Base-by-base conservation (phyloP, 1,140 invertebrate species). In the Triops longicaudatus region DNA sequence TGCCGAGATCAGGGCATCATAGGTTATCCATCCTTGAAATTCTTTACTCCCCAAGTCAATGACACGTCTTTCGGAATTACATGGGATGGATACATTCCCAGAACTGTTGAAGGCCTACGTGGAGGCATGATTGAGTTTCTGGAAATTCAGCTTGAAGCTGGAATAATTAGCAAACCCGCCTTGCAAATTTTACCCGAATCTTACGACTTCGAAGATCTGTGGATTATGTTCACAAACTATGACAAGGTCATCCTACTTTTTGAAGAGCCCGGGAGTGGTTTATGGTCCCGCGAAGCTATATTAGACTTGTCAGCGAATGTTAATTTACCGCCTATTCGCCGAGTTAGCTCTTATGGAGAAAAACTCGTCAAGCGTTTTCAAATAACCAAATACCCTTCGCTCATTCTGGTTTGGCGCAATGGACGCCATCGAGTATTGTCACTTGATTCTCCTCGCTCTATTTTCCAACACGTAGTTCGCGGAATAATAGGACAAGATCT, bases 1-100 rank as follows among this genome's bases (percentile, higher is more conserved):
- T 96, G 94, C 82, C 86, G 93, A 75, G 88, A 93, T 73, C 94
- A 92, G 84, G 93, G 94, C 82, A 89, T 98, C 44, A 91, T 92
- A 88, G 87, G 87, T 10, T 97, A 96, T 85, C 95, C 95, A 12
- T 91, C 91, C 1, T 81, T 97, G 12, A 88, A 90, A 79, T 92
- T 91, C 80, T 91, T 94, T 82, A 87, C 89, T 77, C 87, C 90
- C 50, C 85, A 88, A 78, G 89, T 89, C 80, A 78, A 74, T 71
- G 63, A 22, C 26, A 77, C 28, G 17, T 42, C 22, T 26, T 72
- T 77, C 26, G 79, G 82, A 85, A 73, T 84, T 87, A 75, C 85
- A 84, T 83, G 85, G 28, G 81, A 83, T 42, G 92, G 92, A 74
- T 83, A 86, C 10, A 82, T 84, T 26, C 83, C 86, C 10, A 82